Percentiles rank a stretch among this genome's conserved stretches.
These are phyloP conservation scores for Didymodactylos carnosus DNA, from an alignment of 2,888 invertebrate genomes.

Conservation along the genomic window DNA sequence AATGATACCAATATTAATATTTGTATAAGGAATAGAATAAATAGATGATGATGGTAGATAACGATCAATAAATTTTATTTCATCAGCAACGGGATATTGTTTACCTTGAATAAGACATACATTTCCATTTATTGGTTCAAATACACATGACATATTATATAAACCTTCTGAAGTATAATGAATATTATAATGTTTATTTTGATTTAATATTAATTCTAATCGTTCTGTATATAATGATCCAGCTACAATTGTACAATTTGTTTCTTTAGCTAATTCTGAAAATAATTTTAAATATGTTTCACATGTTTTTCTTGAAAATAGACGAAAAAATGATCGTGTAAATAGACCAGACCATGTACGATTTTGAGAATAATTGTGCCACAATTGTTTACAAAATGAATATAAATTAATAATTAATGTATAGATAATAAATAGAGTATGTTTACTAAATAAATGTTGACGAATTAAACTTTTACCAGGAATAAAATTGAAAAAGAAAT, in stretches of 20 bases:
- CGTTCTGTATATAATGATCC: background rate
- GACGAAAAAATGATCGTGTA: background rate
- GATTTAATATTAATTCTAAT: no score
- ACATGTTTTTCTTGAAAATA: background rate
- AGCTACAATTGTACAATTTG: background rate
- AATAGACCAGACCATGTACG: background rate
- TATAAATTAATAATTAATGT: background rate
- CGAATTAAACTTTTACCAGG: background rate
- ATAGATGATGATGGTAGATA: background rate
- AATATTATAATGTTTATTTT: background rate
- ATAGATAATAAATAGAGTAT: background rate
- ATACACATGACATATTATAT: background rate
- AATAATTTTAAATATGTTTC: background rate
- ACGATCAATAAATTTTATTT: background rate
- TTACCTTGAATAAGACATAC: background rate
- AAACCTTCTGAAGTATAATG: no score
- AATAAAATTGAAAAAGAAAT: background rate
- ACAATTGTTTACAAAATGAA: background rate
- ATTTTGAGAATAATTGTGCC: background rate
- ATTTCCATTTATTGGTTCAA: background rate
- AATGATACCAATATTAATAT: background rate
- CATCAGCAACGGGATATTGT: background rate
- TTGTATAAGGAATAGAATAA: background rate
- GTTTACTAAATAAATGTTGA: no score
- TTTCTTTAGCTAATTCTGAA: background rate